Evolutionary conservation across 1,140 invertebrate genomes (phyloP).

Genomic region (Hormaphis cornu): DNA sequence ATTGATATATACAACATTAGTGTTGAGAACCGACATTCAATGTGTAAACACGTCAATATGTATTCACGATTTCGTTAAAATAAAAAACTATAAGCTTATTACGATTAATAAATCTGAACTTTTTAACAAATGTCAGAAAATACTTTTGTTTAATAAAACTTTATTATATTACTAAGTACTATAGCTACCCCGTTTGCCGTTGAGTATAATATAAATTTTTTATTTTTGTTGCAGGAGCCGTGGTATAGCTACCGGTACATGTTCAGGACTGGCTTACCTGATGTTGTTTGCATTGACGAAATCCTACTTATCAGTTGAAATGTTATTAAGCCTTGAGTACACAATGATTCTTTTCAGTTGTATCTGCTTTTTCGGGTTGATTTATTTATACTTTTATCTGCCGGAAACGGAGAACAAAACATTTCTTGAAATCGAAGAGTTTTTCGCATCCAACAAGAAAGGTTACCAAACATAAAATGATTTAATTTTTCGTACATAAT

Average conservation of each 20-base stretch:
- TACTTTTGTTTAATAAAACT: too few species aligned
- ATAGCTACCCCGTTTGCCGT: too few species aligned
- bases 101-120: too few species aligned
- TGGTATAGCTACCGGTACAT: slow-evolving; percentile 34
- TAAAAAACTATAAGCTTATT: too few species aligned
- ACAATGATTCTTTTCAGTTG: slow-evolving; percentile 35
- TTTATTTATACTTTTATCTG: slow-evolving; percentile 35
- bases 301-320: slow-evolving; percentile 34
- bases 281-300: slow-evolving; percentile 36
- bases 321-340: slow-evolving; percentile 30
- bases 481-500: too few species aligned
- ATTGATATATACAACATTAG: too few species aligned
- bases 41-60: too few species aligned
- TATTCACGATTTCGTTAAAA: too few species aligned
- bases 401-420: slow-evolving; percentile 38
- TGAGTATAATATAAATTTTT: background rate
- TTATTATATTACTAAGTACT: too few species aligned
- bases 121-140: too few species aligned
- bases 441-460: slow-evolving; percentile 23
- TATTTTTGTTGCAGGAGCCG: slow-evolving; percentile 34
- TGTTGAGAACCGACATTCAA: too few species aligned
- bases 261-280: slow-evolving; percentile 33
- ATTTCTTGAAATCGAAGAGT: slow-evolving; percentile 36
- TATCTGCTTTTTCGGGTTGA: slow-evolving; percentile 33
- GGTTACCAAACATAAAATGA: background rate